A percentile compares a stretch with the other conserved stretches of the same genome.
Conservation (phyloP, 2,797 vertebrate species). For the Argya squamiceps region DNA sequence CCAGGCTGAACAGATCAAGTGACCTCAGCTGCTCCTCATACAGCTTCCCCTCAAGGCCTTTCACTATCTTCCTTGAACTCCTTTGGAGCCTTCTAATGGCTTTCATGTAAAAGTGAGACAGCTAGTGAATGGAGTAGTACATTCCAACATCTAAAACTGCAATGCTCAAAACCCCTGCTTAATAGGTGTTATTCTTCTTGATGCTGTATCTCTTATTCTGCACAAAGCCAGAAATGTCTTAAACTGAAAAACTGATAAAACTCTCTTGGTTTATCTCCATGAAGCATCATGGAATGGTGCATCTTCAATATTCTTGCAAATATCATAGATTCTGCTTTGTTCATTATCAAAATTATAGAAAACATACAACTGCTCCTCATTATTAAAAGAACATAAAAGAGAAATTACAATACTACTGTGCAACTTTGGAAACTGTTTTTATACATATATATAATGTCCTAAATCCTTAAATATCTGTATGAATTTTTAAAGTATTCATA, state of each 20-base stretch:
- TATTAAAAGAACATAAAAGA: not conserved
- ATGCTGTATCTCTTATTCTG: not conserved
- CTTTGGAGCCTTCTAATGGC: not conserved
- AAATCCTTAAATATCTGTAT: not conserved
- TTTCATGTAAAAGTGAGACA: not conserved
- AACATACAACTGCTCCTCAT: not conserved
- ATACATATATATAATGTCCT: not conserved
- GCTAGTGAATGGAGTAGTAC: not conserved
- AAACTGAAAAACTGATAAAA: not conserved
- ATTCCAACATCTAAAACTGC: not conserved
- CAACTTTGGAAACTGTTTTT: not conserved
- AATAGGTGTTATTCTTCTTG: not conserved
- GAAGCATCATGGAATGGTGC: not conserved
- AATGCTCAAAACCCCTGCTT: not conserved
- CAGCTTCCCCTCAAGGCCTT: fast-evolving
- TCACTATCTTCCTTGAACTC: not conserved
- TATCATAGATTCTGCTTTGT: not conserved
- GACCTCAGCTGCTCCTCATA: fast-evolving
- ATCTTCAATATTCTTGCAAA: not conserved
- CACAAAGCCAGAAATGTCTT: not conserved
- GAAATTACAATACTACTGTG: not conserved
- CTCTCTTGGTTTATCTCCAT: not conserved
- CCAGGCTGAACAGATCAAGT: not conserved
- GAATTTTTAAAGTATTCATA: not conserved
- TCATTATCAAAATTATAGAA: not conserved